Conservation (phyloP, 2,113 vertebrate species). For the Mesocricetus auratus region DNA sequence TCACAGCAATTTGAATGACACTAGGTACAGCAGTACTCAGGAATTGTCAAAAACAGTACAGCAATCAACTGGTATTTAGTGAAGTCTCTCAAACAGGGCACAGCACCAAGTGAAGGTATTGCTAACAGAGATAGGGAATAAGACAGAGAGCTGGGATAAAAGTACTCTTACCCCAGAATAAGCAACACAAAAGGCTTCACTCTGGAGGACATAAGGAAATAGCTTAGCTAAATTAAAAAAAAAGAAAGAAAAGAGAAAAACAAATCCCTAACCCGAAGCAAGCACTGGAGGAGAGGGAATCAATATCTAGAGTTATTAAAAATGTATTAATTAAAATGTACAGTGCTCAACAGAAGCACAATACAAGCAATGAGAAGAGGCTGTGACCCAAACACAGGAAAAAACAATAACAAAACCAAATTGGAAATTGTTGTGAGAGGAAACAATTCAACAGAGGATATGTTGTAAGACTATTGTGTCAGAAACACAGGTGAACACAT, state of each 20-base stretch:
- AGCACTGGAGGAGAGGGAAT: neutral
- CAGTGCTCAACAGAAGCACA: neutral
- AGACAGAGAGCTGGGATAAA: neutral
- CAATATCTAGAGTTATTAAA: neutral
- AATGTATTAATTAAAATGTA: constrained; percentile 10
- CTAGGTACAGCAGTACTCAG: neutral
- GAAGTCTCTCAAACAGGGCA: neutral
- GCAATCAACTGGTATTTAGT: neutral
- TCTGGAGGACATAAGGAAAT: neutral
- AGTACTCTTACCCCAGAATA: neutral
- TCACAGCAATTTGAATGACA: neutral
- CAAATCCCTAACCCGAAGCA: neutral
- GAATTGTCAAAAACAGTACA: neutral
- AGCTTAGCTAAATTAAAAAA: neutral
- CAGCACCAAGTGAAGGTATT: neutral
- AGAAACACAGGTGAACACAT: neutral
- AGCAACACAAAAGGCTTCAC: neutral
- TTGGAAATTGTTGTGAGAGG: neutral
- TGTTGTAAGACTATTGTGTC: neutral
- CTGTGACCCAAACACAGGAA: neutral
- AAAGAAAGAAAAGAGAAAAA: neutral
- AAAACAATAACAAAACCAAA: neutral
- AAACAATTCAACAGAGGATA: neutral
- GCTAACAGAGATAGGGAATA: neutral
- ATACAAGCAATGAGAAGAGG: neutral